Base-by-base conservation (phyloP, 2,113 vertebrate genomes). In the Rhea pennata region DNA sequence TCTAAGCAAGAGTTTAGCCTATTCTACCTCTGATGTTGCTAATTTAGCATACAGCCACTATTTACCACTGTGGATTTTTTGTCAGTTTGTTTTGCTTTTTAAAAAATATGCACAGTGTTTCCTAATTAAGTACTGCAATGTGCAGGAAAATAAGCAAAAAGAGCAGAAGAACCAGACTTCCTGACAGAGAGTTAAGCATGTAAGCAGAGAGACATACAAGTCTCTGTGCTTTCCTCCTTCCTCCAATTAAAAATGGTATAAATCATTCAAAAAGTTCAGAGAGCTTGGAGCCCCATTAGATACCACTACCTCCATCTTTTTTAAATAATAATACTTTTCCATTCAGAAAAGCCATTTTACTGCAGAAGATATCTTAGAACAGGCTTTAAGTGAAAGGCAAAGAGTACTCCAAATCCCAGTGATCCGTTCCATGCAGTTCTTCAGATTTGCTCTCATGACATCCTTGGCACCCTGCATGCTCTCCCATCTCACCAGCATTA, bases 261-360 rank as follows among this genome's bases (percentile, higher is more conserved):
- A 81, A 61, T 33, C 5, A 85, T 54, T 82, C 66, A 8, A 5
- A 46, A 82, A 78, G 48, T 61, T 46, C n/a, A 9, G 82, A 92
- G 27, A 81, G 1, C 2, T 0, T 3, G 29, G 20, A 51, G 3
- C 5, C 70, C 44, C 2, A 3, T 82, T 70, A 71, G 79, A 53
- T 7, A 33, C 10, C 19, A n/a, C 29, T 61, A 56, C 3, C 50
- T 29, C 16, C 19, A 19, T 36, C 6, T 39, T 50, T 46, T 26
- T 31, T 2, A n/a, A 74, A 39, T 62, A 46, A 58, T 74, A 10
- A 2, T 6, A 79, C 53, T 53, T 67, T 75, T 39, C 15, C 66
- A 26, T 58, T 69, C 27, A 1, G 0, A 46, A 20, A 15, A 44
- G 2, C 48, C n/a, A n/a, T 39, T 3, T 17, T 31, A 73, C 14